Base-by-base conservation (phyloP, 1,140 invertebrate species). In the Tenebrio molitor region DNA sequence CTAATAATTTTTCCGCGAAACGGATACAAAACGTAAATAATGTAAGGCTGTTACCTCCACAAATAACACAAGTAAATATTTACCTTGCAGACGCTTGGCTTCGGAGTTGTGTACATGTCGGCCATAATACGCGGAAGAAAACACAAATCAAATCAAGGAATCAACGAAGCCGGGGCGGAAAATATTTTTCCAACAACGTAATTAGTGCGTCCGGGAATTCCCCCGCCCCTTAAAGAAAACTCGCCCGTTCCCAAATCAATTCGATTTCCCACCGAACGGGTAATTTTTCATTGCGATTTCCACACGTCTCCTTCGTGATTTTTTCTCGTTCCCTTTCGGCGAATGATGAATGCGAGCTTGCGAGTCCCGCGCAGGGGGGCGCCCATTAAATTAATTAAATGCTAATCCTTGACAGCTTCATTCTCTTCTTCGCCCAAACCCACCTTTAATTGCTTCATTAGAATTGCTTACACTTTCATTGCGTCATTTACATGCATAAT, bases 281-380 rank as follows among this genome's bases (percentile, higher is more conserved):
- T 62, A 62, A 62, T 62, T 62, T 62, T 23, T 62, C 19, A 33
- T 25, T 19, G 16, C 46, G n/a, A 16, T 53, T 53, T 53, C 15
- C 16, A 7, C 46, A 53, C 53, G 29, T 15, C n/a, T 25, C 15
- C 15, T 23, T 21, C 53, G 2, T 7, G 36, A 7, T 39, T 39
- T 39, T 39, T 39, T n/a, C n/a, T n/a, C n/a, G n/a, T n/a, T n/a
- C n/a, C n/a, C n/a, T n/a, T n/a, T n/a, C n/a, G n/a, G n/a, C n/a
- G n/a, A n/a, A n/a, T n/a, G n/a, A n/a, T n/a, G n/a, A n/a, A n/a
- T n/a, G n/a, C n/a, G n/a, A n/a, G n/a, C n/a, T n/a, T n/a, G n/a
- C n/a, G n/a, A n/a, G n/a, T n/a, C n/a, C n/a, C 36, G 36, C 36
- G 36, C 2, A 7, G n/a, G 36, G 3, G 36, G 12, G 4, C 3